Evolutionary conservation across 2,113 vertebrate genomes (phyloP).

Genomic region (Callospermophilus lateralis): DNA sequence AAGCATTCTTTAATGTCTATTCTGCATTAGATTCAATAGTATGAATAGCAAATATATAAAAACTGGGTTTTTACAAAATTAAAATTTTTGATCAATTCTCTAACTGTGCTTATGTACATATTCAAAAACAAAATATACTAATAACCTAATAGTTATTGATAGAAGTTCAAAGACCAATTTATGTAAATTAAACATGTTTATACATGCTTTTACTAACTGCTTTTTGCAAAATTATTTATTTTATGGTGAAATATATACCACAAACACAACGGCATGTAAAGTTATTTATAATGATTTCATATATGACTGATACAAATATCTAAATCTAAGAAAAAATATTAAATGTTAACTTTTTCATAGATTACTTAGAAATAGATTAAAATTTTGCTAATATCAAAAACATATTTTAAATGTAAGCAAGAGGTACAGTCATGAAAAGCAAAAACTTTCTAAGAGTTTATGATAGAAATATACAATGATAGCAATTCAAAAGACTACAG

Average conservation of each 20-base stretch:
- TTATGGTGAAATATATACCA: slow-evolving; percentile 5
- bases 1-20: neutral
- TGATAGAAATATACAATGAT: slow-evolving; percentile 62
- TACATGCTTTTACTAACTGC: neutral
- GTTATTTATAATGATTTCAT: neutral
- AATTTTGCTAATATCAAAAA: slow-evolving; percentile 26
- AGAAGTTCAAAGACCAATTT: neutral
- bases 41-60: neutral
- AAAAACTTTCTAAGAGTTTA: slow-evolving; percentile 55
- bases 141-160: neutral
- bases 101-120: neutral
- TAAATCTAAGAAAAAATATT: slow-evolving; percentile 17
- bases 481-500: slow-evolving; percentile 74
- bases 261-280: neutral
- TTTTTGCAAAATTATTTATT: slow-evolving; percentile 56
- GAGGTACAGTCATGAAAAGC: neutral
- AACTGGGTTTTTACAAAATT: neutral
- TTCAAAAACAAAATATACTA: neutral
- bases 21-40: neutral
- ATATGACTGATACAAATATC: neutral
- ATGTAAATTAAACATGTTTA: neutral
- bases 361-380: slow-evolving; percentile 33
- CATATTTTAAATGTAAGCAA: slow-evolving; percentile 49
- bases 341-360: neutral
- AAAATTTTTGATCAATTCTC: neutral